These are phyloP conservation scores for Pogonomyrmex californicus DNA, from an alignment of 1,140 invertebrate genomes.

Conservation along the genomic window DNA sequence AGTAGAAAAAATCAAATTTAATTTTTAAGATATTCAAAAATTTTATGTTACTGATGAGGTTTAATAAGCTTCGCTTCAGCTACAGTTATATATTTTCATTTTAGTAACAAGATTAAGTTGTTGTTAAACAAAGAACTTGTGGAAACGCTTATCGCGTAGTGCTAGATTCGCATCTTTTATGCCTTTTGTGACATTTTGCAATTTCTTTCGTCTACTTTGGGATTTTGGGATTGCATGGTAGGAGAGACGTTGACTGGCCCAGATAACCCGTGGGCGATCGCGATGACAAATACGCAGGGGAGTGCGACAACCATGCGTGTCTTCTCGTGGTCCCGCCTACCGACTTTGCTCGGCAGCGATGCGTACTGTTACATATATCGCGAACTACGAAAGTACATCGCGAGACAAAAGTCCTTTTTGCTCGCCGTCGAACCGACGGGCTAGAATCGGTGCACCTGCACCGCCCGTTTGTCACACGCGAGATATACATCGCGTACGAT, in stretches of 20 bases:
- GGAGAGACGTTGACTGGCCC: constrained; percentile 18
- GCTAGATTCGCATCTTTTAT: not conserved
- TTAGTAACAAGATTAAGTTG: not conserved
- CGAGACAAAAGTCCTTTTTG: constrained; percentile 62
- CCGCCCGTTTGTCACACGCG: constrained; percentile 30
- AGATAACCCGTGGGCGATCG: constrained; percentile 70
- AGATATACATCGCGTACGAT: constrained; percentile 41
- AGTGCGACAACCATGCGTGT: constrained; percentile 72
- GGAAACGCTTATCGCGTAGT: not conserved
- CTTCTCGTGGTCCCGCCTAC: constrained; percentile 75
- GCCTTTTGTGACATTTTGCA: no score
- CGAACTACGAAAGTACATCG: constrained; percentile 62
- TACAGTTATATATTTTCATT: no score
- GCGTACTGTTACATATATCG: constrained; percentile 71
- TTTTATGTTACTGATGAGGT: no score
- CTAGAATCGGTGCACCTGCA: not conserved
- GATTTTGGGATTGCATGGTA: constrained; percentile 6
- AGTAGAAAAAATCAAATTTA: no score
- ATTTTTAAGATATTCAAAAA: no score
- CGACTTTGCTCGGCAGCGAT: constrained; percentile 73
- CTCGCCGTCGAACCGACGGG: not conserved
- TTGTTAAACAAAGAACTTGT: not conserved
- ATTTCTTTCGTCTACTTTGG: not conserved
- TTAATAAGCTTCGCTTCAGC: no score
- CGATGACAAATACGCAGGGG: constrained; percentile 75